phyloP scores from a whole-genome alignment of 2,888 invertebrate genomes.

The Tricholauxania praeusta region DNA sequence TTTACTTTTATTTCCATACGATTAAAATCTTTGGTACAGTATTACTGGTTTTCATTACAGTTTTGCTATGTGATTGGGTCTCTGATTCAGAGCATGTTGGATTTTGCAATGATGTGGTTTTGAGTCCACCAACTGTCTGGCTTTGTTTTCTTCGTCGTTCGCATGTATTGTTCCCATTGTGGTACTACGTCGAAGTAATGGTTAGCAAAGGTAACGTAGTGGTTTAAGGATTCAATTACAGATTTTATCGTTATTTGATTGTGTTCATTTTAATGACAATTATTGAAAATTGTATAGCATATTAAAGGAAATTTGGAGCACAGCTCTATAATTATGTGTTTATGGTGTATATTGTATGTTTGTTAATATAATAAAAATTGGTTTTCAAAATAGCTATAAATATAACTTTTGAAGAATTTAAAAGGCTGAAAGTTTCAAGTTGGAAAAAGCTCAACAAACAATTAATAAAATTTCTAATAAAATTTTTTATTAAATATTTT shows the following conservation, averaged over 20 bases:
- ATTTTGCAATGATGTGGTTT: background rate
- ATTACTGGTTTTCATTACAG: conserved; percentile 7
- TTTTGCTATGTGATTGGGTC: background rate
- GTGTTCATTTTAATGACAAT: conserved; percentile 10
- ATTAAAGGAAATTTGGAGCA: too few species aligned
- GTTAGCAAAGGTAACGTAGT: background rate
- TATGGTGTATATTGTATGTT: too few species aligned
- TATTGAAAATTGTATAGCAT: conserved; percentile 2
- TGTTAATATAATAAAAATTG: too few species aligned
- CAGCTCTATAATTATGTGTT: too few species aligned
- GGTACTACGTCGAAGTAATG: background rate
- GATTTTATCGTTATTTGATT: conserved; percentile 21
- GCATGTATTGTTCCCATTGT: too few species aligned
- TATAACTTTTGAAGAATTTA: too few species aligned
- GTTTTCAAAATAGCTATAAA: too few species aligned
- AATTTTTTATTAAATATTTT: too few species aligned
- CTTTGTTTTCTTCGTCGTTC: too few species aligned
- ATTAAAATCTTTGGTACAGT: background rate
- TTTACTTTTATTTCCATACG: conserved; percentile 11
- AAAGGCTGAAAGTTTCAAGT: too few species aligned
- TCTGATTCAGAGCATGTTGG: background rate
- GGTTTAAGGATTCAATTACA: conserved; percentile 11
- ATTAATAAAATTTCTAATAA: too few species aligned
- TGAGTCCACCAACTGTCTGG: background rate
- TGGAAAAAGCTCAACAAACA: too few species aligned